Evolutionary conservation across 2,888 invertebrate genomes (phyloP), one percentile per base, ranked within the genome.

Genomic region (Agrilus mali): DNA sequence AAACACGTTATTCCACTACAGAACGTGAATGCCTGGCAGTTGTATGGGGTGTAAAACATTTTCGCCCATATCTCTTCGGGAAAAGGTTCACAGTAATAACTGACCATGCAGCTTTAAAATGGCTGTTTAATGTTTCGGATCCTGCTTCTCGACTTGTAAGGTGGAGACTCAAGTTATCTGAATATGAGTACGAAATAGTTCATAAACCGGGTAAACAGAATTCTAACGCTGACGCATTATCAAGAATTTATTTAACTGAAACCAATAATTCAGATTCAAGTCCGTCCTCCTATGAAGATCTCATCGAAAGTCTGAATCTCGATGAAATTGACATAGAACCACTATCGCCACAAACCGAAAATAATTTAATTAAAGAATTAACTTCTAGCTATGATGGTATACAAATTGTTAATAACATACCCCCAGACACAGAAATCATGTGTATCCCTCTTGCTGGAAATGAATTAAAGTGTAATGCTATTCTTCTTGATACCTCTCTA

Each of bases 1-100:
- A 54, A 42, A 35, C n/a, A 10, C 53, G 49, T 17, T 52, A 54
- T 33, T 35, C 44, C 7, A 51, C 53, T 7, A 51, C 43, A n/a
- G 50, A 56, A 38, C 45, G 49, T n/a, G 56, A 57, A 47, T 40
- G 52, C 1, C 33, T 55, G 16, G 55, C 53, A 2, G 41, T 53
- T 2, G 42, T 53, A 5, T 54, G 49, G 48, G 51, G 47, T 1
- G 36, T 48, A 2, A 50, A 52, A 33, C 45, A 50, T 40, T 56
- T 52, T 39, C 27, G 50, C 32, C 49, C 50, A 12, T 56, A 56
- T 42, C 17, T 57, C 1, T 50, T 49, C 33, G 56, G 56, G 7
- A 41, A 45, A 15, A 43, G 46, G 27, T 55, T 57, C 17, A 46
- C 17, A 8, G 37, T 57, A 8, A 47, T 53, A 4, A 55, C 52